Evolutionary conservation across 2,797 vertebrate genomes (phyloP).

Genomic region (Eulemur rubriventer): DNA sequence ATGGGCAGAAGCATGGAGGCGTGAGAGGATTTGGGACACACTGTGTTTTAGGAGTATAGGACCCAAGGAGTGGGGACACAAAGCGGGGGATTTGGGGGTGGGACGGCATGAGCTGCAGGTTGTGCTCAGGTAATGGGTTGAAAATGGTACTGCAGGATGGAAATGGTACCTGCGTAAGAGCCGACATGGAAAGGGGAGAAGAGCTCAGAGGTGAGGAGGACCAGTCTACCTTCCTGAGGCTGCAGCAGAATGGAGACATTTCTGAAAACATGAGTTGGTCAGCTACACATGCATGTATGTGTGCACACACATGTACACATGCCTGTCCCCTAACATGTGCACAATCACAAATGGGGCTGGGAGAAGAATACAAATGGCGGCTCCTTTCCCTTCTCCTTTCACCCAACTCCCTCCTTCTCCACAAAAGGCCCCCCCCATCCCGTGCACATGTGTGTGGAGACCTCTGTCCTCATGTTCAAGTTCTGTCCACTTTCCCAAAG

Average conservation of each 20-base stretch:
- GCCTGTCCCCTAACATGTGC: background rate
- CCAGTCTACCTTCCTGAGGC: background rate
- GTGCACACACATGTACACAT: background rate
- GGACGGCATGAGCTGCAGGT: background rate
- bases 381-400: background rate
- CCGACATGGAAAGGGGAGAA: fast-evolving
- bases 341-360: background rate
- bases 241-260: background rate
- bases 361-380: background rate
- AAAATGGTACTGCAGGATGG: background rate
- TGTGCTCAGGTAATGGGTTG: background rate
- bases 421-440: background rate
- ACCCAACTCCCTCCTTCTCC: no score
- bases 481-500: background rate
- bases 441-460: background rate
- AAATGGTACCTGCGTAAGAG: background rate
- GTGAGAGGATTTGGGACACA: background rate
- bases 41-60: background rate
- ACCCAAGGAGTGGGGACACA: background rate
- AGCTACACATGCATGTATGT: background rate
- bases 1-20: background rate
- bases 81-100: background rate
- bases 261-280: background rate
- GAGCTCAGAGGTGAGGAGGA: background rate
- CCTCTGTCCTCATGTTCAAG: background rate